Evolutionary conservation across 2,888 invertebrate species (phyloP).

Genomic region (Ecdyonurus torrentis): DNA sequence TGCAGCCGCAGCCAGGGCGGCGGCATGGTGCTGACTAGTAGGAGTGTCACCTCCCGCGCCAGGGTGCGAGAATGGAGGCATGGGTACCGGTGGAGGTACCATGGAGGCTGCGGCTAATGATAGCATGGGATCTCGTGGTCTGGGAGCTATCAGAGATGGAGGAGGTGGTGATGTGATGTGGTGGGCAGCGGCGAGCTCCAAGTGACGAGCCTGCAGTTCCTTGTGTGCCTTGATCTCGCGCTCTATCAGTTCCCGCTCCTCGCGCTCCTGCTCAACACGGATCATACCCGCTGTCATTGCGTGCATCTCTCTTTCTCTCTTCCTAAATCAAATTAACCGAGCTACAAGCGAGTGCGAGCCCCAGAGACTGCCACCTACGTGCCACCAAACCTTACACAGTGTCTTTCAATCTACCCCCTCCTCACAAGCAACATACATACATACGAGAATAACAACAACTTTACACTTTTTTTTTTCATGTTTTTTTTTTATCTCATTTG

Average conservation of each 20-base stretch:
- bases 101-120: conserved; percentile 8
- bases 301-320: too few relatives aligned
- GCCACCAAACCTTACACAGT: too few relatives aligned
- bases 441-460: too few relatives aligned
- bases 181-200: neutral
- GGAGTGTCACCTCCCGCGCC: conserved; percentile 35
- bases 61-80: conserved; percentile 38
- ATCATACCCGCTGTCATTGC: neutral
- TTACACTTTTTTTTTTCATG: too few relatives aligned
- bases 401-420: too few relatives aligned
- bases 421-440: too few relatives aligned
- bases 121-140: conserved; percentile 6
- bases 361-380: too few relatives aligned
- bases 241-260: conserved; percentile 26
- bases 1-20: conserved; percentile 24
- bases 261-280: conserved; percentile 21
- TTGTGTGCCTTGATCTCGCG: conserved; percentile 24
- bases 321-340: too few relatives aligned
- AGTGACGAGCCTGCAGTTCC: conserved; percentile 7
- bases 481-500: too few relatives aligned
- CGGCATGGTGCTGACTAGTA: conserved; percentile 26
- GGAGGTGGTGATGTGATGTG: conserved; percentile 4
- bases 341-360: too few relatives aligned
- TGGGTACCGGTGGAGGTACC: conserved; percentile 21
- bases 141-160: neutral